These are phyloP conservation scores for Latheticus oryzae DNA, from an alignment of 2,888 invertebrate genomes.

Conservation along the genomic window DNA sequence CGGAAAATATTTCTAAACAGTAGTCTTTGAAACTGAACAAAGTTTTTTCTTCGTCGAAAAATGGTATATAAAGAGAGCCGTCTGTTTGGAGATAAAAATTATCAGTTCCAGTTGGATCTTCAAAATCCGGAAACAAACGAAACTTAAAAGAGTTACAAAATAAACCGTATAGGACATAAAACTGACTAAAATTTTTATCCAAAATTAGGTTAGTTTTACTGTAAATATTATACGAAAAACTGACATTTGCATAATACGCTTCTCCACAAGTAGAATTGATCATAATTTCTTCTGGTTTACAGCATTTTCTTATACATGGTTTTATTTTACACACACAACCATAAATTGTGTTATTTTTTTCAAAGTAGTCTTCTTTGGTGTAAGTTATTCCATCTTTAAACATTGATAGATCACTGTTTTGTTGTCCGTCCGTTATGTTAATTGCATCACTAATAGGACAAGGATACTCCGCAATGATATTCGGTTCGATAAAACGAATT, in stretches of 20 bases:
- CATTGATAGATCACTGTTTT: conserved; percentile 15
- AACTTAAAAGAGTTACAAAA: conserved; percentile 19
- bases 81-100: conserved; percentile 34
- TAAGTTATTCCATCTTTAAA: conserved; percentile 40
- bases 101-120: conserved; percentile 3
- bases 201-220: conserved; percentile 3
- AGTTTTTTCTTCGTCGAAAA: conserved; percentile 7
- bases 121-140: conserved; percentile 11
- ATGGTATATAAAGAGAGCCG: conserved; percentile 31
- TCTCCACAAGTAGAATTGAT: conserved; percentile 14
- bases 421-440: conserved; percentile 38
- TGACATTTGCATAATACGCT: conserved; percentile 6
- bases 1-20: conserved; percentile 30
- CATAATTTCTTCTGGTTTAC: conserved; percentile 28
- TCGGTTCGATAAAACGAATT: too few relatives aligned
- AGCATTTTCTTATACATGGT: conserved; percentile 44
- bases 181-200: background rate
- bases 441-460: too few relatives aligned
- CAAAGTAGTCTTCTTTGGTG: conserved; percentile 38
- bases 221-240: conserved; percentile 19
- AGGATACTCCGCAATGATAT: too few relatives aligned
- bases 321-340: conserved; percentile 47
- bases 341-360: conserved; percentile 18
- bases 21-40: conserved; percentile 13
- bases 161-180: conserved; percentile 15